Conservation (phyloP, 2,797 vertebrate species). For the Helicolenus hilgendorfi region DNA sequence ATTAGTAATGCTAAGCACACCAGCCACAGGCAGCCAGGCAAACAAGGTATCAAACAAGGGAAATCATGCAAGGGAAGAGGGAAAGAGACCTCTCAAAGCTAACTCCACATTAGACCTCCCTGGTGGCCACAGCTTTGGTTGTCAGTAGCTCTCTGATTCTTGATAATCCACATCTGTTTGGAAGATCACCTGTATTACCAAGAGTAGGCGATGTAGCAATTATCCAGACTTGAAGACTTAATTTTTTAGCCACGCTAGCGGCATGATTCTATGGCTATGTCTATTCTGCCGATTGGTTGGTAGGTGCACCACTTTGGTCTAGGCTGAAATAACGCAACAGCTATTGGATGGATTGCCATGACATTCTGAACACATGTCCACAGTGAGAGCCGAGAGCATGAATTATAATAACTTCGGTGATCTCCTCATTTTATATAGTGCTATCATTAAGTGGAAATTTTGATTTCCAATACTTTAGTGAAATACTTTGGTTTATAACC, state of each 20-base stretch:
- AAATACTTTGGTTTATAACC: not conserved
- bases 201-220: not conserved
- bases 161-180: not conserved
- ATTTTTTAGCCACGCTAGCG: not conserved
- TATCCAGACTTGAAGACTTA: not conserved
- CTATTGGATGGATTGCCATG: not conserved
- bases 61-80: conserved; percentile 12
- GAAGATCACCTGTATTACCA: not conserved
- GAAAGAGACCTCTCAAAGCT: not conserved
- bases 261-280: not conserved
- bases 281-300: too few relatives aligned
- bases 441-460: not conserved
- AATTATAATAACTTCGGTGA: not conserved
- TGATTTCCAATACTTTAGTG: not conserved
- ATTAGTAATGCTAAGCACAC: conserved; percentile 58
- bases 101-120: not conserved
- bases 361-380: not conserved
- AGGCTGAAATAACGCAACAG: not conserved
- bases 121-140: not conserved
- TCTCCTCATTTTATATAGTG: not conserved
- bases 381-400: not conserved
- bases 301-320: not conserved
- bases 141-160: not conserved
- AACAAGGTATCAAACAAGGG: conserved; percentile 33
- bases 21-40: conserved; percentile 33